Evolutionary conservation across 2,797 vertebrate species (phyloP).

Genomic region (Sandelia bainsii): DNA sequence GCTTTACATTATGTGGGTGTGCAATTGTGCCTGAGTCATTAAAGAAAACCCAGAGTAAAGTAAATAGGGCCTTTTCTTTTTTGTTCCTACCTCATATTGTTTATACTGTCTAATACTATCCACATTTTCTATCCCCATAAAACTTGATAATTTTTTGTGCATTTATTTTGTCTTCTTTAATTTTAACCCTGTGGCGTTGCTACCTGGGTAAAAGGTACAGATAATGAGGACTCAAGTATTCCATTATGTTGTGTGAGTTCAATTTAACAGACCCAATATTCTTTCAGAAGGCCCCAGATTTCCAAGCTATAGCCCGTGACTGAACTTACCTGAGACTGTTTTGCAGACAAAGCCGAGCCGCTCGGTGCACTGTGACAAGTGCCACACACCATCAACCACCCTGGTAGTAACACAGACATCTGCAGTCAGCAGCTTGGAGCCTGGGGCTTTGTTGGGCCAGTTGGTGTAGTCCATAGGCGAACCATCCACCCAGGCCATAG

Average conservation of each 20-base stretch:
- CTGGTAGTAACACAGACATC: constrained; percentile 86
- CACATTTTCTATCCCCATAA: no score
- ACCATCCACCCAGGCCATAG: constrained; percentile 88
- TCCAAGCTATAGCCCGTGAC: fast-evolving
- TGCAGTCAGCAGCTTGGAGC: constrained; percentile 75
- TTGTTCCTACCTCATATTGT: no score
- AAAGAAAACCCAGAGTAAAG: neutral
- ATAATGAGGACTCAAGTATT: no score
- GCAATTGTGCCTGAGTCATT: neutral
- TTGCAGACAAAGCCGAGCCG: constrained; percentile 91
- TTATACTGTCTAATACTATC: no score
- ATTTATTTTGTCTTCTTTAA: no score
- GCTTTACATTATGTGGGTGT: neutral
- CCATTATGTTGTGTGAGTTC: no score
- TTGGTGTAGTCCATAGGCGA: constrained; percentile 88
- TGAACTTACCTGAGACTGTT: constrained; percentile 84
- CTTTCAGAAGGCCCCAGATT: neutral
- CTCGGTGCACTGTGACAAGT: constrained; percentile 84
- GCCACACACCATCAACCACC: constrained; percentile 88
- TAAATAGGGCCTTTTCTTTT: no score
- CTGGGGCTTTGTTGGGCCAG: constrained; percentile 88
- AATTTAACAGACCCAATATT: no score
- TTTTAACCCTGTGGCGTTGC: no score
- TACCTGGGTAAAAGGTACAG: no score
- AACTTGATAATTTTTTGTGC: no score